A percentile compares a stretch with the other conserved stretches of the same genome.
Conservation (phyloP, 1,140 invertebrate genomes). For the Pachyrhynchus sulphureomaculatus region DNA sequence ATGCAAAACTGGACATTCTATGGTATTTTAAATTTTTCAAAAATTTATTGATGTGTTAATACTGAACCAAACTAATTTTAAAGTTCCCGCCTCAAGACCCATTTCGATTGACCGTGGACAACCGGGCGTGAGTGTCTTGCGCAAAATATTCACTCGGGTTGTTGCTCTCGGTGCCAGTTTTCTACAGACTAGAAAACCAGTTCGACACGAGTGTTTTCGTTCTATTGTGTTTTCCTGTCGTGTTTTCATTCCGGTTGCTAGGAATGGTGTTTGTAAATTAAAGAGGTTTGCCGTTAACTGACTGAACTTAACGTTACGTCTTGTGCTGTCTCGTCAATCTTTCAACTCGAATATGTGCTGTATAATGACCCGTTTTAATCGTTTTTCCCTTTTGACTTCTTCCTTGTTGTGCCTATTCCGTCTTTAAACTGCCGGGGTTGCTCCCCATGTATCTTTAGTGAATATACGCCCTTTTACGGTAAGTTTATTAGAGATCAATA, state of each 20-base stretch:
- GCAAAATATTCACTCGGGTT: slow-evolving; percentile 24
- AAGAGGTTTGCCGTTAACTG: background rate
- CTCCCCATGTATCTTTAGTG: background rate
- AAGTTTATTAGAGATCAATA: too few species aligned
- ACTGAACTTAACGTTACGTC: background rate
- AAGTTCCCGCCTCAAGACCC: background rate
- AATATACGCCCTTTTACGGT: too few species aligned
- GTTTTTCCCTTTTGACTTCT: background rate
- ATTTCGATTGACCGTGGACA: slow-evolving; percentile 1
- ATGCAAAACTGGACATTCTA: too few species aligned
- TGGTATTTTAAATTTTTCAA: too few species aligned
- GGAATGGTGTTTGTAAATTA: slow-evolving; percentile 7
- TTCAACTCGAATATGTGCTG: background rate
- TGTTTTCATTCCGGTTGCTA: background rate
- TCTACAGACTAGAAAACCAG: background rate
- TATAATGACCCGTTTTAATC: background rate
- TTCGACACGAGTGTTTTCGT: slow-evolving; percentile 13
- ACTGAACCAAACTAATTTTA: too few species aligned
- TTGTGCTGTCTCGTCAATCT: background rate
- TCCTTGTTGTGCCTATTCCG: background rate
- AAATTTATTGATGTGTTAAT: too few species aligned
- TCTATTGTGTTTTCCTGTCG: background rate
- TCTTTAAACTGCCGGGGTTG: background rate
- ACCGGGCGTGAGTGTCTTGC: slow-evolving; percentile 17
- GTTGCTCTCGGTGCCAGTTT: slow-evolving; percentile 23